Percentiles rank a stretch among this genome's conserved stretches.
Conservation (phyloP, 2,888 invertebrate genomes). For the Cantharis rufa region DNA sequence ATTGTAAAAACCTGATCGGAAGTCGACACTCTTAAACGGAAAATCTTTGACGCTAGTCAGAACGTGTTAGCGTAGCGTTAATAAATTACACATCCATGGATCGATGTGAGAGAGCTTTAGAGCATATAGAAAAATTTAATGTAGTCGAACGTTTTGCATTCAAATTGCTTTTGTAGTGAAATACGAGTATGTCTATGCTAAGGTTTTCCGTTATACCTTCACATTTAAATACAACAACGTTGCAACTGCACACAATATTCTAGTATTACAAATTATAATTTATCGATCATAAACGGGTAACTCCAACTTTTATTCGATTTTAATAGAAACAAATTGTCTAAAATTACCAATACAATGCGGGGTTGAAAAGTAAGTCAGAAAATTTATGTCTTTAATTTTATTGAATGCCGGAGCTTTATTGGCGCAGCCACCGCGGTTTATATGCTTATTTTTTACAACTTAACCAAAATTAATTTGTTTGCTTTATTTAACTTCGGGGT, state of each 20-base stretch:
- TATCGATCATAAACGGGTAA: not conserved
- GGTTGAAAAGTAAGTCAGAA: not conserved
- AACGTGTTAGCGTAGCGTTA: constrained; percentile 1
- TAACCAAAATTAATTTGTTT: not conserved
- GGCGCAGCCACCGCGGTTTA: not conserved
- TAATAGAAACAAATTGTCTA: not conserved
- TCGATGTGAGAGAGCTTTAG: constrained; percentile 10
- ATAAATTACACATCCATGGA: constrained; percentile 1
- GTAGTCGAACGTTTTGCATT: constrained; percentile 24
- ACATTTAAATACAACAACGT: not conserved
- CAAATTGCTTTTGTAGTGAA: constrained; percentile 20
- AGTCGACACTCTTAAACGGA: not conserved
- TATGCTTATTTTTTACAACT: not conserved
- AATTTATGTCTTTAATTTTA: not conserved
- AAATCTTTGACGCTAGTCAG: constrained; percentile 3
- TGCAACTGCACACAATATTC: not conserved
- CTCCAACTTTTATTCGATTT: not conserved
- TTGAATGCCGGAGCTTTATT: not conserved
- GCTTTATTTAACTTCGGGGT: not conserved
- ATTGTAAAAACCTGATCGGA: constrained; percentile 3
- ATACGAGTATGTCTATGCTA: constrained; percentile 8
- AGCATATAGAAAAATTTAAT: constrained; percentile 25
- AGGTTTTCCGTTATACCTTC: not conserved
- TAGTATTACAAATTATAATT: not conserved
- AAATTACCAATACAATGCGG: not conserved